Conservation (phyloP, 2,888 invertebrate genomes). For the Neoaliturus tenellus region DNA sequence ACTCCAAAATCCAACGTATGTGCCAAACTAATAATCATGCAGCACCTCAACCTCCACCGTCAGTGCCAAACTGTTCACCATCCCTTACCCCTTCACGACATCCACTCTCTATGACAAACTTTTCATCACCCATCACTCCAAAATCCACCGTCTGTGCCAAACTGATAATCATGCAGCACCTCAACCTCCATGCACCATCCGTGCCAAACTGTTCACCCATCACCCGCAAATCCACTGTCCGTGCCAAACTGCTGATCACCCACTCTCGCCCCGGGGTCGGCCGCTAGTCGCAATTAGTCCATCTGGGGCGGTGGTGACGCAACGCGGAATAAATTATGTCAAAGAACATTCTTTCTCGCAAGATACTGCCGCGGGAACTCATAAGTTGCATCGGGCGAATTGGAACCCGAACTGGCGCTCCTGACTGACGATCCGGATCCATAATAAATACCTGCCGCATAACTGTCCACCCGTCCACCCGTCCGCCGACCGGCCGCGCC, state of each 20-base stretch:
- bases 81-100: too few species aligned
- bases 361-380: slow-evolving; percentile 41
- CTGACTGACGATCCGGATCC: slow-evolving; percentile 33
- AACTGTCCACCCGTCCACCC: background rate
- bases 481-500: background rate
- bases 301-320: slow-evolving; percentile 20
- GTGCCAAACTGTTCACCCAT: too few species aligned
- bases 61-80: too few species aligned
- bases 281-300: slow-evolving; percentile 41
- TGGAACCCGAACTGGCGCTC: slow-evolving; percentile 41
- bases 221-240: background rate
- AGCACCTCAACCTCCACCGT: too few species aligned
- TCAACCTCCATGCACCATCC: too few species aligned
- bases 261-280: background rate
- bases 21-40: too few species aligned
- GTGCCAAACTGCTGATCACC: slow-evolving; percentile 23
- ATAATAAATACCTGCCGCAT: slow-evolving; percentile 45
- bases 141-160: too few species aligned
- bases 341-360: slow-evolving; percentile 41
- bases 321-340: slow-evolving; percentile 35
- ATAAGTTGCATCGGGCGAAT: slow-evolving; percentile 49
- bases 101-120: too few species aligned
- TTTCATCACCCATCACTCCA: too few species aligned
- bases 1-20: too few species aligned
- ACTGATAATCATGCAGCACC: too few species aligned